Evolutionary conservation across 1,140 invertebrate genomes (phyloP).

Genomic region (Lordiphosa collinella): DNA sequence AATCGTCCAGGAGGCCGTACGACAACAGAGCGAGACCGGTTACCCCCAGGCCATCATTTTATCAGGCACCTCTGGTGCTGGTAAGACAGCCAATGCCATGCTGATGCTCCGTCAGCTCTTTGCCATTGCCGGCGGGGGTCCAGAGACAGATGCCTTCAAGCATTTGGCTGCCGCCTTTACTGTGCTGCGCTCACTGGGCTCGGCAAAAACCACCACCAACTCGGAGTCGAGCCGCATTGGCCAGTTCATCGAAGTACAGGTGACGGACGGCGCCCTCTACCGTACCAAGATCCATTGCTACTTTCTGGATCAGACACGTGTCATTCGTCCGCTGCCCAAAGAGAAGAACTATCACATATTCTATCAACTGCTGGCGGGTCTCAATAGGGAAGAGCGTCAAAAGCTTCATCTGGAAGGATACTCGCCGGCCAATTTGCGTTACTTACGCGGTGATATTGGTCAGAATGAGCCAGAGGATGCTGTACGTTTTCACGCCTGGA

Average conservation of each 20-base stretch:
- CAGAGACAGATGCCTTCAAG: constrained; percentile 97
- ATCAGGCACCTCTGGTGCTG: constrained; percentile 94
- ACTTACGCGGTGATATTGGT: constrained; percentile 87
- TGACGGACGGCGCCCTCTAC: constrained; percentile 96
- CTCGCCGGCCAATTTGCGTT: constrained; percentile 88
- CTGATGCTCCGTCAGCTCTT: constrained; percentile 93
- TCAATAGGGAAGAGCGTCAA: constrained; percentile 91
- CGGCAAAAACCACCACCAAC: constrained; percentile 93
- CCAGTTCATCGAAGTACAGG: constrained; percentile 97
- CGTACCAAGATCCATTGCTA: constrained; percentile 98
- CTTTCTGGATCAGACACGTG: constrained; percentile 93
- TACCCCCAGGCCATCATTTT: constrained; percentile 97
- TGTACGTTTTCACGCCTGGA: constrained; percentile 91
- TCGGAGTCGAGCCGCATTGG: constrained; percentile 97
- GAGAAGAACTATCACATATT: constrained; percentile 99
- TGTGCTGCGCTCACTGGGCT: constrained; percentile 93
- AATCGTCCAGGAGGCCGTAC: constrained; percentile 94
- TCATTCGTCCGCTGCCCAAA: constrained; percentile 89
- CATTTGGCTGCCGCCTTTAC: constrained; percentile 96
- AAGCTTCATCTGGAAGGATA: constrained; percentile 93
- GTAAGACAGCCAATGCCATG: constrained; percentile 97
- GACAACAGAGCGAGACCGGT: constrained; percentile 95
- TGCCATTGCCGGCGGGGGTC: constrained; percentile 94
- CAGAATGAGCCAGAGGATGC: constrained; percentile 90
- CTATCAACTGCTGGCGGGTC: constrained; percentile 96